Conservation (phyloP, 2,888 invertebrate species). For the Carpatolechia fugitivella region DNA sequence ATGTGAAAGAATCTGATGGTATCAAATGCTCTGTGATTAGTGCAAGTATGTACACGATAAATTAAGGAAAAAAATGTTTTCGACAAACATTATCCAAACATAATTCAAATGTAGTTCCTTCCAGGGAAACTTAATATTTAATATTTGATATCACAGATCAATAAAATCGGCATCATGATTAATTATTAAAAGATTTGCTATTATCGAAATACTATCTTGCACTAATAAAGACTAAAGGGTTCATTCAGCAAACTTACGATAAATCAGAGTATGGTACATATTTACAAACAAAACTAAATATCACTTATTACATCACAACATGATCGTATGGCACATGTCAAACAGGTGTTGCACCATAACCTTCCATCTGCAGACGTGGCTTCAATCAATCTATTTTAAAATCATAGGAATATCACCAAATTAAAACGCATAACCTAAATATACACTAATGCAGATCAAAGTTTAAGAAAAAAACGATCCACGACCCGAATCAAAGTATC, state of each 20-base stretch:
- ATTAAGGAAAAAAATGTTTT: not conserved
- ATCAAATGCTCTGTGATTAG: conserved; percentile 32
- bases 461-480: conserved; percentile 48
- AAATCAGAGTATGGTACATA: conserved; percentile 75
- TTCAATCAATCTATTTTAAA: conserved; percentile 59
- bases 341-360: conserved; percentile 57
- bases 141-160: conserved; percentile 6
- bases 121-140: not conserved
- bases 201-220: conserved; percentile 32
- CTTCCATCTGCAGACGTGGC: conserved; percentile 51
- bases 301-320: conserved; percentile 78
- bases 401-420: conserved; percentile 66
- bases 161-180: conserved; percentile 4
- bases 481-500: conserved; percentile 41
- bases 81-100: not conserved
- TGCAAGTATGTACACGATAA: conserved; percentile 32
- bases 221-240: conserved; percentile 34
- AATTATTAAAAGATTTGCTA: not conserved
- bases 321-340: conserved; percentile 76
- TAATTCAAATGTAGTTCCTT: not conserved
- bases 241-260: conserved; percentile 56
- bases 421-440: conserved; percentile 55
- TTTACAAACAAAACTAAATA: conserved; percentile 78
- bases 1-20: conserved; percentile 29
- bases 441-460: conserved; percentile 69